Evolutionary conservation across 2,888 invertebrate species (phyloP).

Genomic region (Dusona sp.): DNA sequence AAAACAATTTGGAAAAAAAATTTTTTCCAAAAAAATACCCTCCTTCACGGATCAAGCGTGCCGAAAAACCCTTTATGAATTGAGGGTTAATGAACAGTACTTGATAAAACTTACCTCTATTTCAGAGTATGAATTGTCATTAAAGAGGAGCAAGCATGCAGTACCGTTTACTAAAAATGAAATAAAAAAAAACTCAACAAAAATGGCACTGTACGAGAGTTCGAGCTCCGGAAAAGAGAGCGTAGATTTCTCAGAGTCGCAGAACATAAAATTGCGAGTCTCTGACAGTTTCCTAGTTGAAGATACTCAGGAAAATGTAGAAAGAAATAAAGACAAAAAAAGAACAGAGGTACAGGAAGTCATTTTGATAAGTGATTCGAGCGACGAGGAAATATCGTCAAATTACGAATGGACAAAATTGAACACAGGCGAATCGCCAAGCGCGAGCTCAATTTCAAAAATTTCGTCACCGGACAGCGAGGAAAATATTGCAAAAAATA

Average conservation of each 20-base stretch:
- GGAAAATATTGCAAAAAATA: slow-evolving; percentile 13
- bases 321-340: background rate
- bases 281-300: slow-evolving; percentile 71
- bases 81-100: no score
- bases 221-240: background rate
- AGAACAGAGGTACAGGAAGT: slow-evolving; percentile 65
- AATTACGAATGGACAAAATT: slow-evolving; percentile 14
- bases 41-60: no score
- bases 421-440: background rate
- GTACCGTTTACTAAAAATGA: background rate
- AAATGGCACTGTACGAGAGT: no score
- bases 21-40: no score
- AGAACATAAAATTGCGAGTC: slow-evolving; percentile 73
- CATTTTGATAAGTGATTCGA: slow-evolving; percentile 81
- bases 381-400: slow-evolving; percentile 68
- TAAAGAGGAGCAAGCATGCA: slow-evolving; percentile 42
- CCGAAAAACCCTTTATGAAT: no score
- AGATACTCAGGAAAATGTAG: slow-evolving; percentile 63
- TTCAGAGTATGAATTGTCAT: slow-evolving; percentile 63
- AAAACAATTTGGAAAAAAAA: no score
- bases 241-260: slow-evolving; percentile 63
- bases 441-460: slow-evolving; percentile 33
- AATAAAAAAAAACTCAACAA: background rate
- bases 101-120: background rate
- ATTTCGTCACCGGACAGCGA: slow-evolving; percentile 73